Evolutionary conservation across 2,113 vertebrate genomes (phyloP).

Genomic region (Steatornis caripensis): DNA sequence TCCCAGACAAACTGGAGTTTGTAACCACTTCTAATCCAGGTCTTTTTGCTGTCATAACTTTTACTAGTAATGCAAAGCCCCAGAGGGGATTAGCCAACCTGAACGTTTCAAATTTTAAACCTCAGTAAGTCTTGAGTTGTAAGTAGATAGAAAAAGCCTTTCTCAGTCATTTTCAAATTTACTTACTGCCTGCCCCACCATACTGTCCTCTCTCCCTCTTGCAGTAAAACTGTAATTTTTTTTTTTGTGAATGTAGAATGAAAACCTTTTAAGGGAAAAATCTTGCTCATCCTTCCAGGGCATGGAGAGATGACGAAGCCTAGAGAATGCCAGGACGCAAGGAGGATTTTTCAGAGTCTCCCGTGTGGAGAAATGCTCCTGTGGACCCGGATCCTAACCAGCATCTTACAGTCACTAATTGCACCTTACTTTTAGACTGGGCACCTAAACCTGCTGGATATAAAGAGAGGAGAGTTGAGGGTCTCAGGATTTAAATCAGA

Average conservation of each 20-base stretch:
- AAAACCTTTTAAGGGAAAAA: neutral
- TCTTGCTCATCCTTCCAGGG: neutral
- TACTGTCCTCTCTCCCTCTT: neutral
- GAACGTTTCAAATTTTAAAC: constrained; percentile 29
- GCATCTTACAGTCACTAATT: neutral
- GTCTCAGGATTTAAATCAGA: neutral
- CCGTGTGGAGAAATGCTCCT: accelerated
- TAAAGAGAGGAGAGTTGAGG: neutral
- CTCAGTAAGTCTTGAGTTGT: neutral
- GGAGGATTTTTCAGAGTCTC: neutral
- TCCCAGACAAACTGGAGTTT: neutral
- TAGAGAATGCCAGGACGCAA: neutral
- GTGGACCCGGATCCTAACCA: neutral
- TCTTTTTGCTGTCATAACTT: neutral
- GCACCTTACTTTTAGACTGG: neutral
- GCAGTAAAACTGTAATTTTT: neutral
- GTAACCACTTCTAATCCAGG: neutral
- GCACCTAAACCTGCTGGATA: neutral
- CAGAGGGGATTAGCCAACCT: neutral
- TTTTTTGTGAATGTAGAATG: neutral
- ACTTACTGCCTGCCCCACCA: neutral
- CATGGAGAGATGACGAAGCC: neutral
- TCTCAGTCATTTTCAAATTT: neutral
- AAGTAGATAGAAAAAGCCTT: neutral
- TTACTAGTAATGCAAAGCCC: neutral